Base-by-base conservation (phyloP, 2,113 vertebrate genomes). In the Hippocampus abdominalis region DNA sequence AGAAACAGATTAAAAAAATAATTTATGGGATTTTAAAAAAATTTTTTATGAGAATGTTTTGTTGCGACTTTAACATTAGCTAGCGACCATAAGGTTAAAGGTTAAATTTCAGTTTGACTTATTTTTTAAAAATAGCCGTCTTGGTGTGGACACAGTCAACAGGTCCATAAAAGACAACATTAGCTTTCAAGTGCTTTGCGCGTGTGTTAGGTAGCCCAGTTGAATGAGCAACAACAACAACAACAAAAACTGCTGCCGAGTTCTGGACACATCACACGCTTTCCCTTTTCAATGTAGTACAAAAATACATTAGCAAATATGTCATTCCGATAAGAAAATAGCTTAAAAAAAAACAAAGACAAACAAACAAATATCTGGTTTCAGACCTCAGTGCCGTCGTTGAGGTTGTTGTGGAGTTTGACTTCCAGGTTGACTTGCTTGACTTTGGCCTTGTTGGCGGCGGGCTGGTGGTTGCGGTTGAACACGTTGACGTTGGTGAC, bases 341-440 rank as follows among this genome's bases (percentile, higher is more conserved):
- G 91, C 59, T 78, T 69, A 75, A 93, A 92, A 92, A 94, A 92
- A 91, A 91, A 36, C 32, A 36, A 36, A 36, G 32, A 15, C 25
- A 27, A 29, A 6, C 25, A 16, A 51, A 21, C 16, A 5, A 13
- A 7, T 8, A 18, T 60, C 2, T 59, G 15, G 1, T 23, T 0
- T 93, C 91, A 98, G 76, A 98, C 97, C 86, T 98, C 97, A 0
- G 97, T 98, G 70, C 97, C 96, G 0, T 98, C 96, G 13, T 92
- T 93, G 78, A 98, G 89, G 79, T 96, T 96, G 90, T 95, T 98
- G 79, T 94, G 96, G 61, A 95, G 92, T 87, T 96, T 95, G 86
- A 97, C 94, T 82, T 97, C 94, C 83, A 98, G 90, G 86, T 97
- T 98, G 80, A 96, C 86, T 78, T 94, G 94, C 74, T 97, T 98